Evolutionary conservation across 2,113 vertebrate genomes (phyloP).

Genomic region (Platichthys flesus): DNA sequence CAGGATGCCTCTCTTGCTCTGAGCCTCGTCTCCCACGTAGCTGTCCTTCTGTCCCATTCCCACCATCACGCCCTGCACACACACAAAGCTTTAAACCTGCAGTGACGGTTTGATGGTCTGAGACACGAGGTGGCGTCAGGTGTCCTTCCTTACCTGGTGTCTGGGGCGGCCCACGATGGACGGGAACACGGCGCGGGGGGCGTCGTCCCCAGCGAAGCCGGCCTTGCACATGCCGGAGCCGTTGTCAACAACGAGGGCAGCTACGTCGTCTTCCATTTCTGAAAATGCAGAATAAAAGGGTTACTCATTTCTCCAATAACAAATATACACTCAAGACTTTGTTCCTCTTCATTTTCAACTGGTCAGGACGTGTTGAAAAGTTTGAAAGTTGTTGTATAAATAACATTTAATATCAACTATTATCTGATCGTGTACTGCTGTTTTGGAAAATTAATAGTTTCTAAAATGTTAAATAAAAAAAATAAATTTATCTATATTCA

Average conservation of each 20-base stretch:
- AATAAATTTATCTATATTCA: too few relatives aligned
- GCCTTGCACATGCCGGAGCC: conserved; percentile 70
- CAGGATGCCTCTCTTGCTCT: conserved; percentile 92
- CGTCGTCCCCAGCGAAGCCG: conserved; percentile 62
- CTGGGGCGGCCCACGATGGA: conserved; percentile 63
- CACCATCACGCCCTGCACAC: conserved; percentile 93
- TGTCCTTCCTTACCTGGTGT: conserved; percentile 46
- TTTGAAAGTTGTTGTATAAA: too few relatives aligned
- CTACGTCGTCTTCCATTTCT: conserved; percentile 52
- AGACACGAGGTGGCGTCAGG: rapidly evolving
- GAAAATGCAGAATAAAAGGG: not conserved
- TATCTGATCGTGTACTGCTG: too few relatives aligned
- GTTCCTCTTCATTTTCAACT: too few relatives aligned
- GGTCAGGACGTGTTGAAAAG: too few relatives aligned
- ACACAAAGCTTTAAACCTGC: not conserved
- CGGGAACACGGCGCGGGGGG: conserved; percentile 54
- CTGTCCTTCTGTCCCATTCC: conserved; percentile 98
- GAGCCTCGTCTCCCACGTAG: conserved; percentile 96
- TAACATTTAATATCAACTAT: too few relatives aligned
- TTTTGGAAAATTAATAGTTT: too few relatives aligned
- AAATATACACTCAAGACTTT: too few relatives aligned
- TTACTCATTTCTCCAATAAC: too few relatives aligned
- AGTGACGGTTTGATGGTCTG: not conserved
- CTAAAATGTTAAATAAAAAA: too few relatives aligned
- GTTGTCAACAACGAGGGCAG: conserved; percentile 66